A percentile compares a stretch with the other conserved stretches of the same genome.
Conservation (phyloP, 2,113 vertebrate genomes). For the Myodes glareolus region DNA sequence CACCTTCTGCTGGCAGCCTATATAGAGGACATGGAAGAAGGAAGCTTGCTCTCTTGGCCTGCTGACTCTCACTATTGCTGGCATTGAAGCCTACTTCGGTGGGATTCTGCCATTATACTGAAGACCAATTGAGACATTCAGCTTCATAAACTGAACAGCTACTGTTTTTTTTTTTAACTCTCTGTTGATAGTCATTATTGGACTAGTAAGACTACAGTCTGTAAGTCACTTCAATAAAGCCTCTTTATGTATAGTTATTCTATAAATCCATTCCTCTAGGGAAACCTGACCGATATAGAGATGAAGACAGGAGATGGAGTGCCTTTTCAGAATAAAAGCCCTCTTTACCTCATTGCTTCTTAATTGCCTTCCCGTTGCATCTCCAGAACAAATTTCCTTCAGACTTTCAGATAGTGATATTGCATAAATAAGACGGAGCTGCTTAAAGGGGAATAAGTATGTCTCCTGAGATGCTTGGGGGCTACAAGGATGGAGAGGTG, state of each 20-base stretch:
- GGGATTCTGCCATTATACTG: background rate
- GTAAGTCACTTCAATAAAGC: background rate
- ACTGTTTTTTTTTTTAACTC: background rate
- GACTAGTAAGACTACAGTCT: background rate
- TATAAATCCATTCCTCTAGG: background rate
- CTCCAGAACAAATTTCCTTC: background rate
- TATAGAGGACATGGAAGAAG: background rate
- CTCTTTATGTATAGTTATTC: background rate
- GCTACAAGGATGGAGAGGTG: background rate
- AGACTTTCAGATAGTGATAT: background rate
- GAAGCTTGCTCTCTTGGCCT: background rate
- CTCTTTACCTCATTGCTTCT: background rate
- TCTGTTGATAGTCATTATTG: background rate
- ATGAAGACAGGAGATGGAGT: background rate
- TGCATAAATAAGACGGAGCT: background rate
- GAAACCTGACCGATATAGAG: background rate
- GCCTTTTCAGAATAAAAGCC: constrained; percentile 41
- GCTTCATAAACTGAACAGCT: background rate
- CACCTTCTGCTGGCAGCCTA: background rate
- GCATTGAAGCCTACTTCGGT: background rate
- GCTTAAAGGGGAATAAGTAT: background rate
- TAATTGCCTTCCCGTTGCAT: background rate
- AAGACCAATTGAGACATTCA: background rate
- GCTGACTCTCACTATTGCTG: background rate
- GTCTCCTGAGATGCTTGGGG: background rate